phyloP scores from a whole-genome alignment of 2,888 invertebrate species.

The Punctoribates punctum region DNA sequence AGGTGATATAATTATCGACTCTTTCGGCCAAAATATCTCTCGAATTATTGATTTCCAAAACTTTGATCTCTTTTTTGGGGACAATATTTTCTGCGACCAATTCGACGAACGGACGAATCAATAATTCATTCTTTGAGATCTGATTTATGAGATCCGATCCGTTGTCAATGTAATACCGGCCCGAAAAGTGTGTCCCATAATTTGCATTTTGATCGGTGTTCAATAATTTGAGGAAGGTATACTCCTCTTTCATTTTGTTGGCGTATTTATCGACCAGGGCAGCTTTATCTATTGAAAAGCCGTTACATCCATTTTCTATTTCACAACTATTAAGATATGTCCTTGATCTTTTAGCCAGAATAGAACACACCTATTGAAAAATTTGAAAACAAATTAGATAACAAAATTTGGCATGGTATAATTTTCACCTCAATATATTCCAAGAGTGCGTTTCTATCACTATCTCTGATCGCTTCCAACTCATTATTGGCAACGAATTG shows the following conservation, averaged over 20 bases:
- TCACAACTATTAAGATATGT: too few species aligned
- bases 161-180: slow-evolving; percentile 62
- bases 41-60: slow-evolving; percentile 62
- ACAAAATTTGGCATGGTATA: too few species aligned
- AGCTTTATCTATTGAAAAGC: too few species aligned
- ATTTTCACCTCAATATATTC: neutral
- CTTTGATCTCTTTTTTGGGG: slow-evolving; percentile 63
- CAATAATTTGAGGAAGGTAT: too few species aligned
- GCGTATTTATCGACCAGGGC: too few species aligned
- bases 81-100: slow-evolving; percentile 72
- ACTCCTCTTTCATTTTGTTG: too few species aligned
- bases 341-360: too few species aligned
- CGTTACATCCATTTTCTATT: too few species aligned
- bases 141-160: slow-evolving; percentile 31
- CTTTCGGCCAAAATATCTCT: slow-evolving; percentile 39
- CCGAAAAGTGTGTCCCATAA: too few species aligned
- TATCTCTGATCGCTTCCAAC: neutral
- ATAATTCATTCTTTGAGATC: slow-evolving; percentile 46
- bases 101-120: slow-evolving; percentile 60
- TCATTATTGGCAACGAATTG: neutral
- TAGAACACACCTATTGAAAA: neutral
- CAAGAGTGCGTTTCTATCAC: neutral
- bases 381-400: too few species aligned
- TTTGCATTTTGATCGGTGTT: neutral
- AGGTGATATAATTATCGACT: slow-evolving; percentile 34